Percentiles rank a stretch among this genome's conserved stretches.
phyloP scores from a whole-genome alignment of 2,888 invertebrate genomes.

The Cantharis flavilabris region DNA sequence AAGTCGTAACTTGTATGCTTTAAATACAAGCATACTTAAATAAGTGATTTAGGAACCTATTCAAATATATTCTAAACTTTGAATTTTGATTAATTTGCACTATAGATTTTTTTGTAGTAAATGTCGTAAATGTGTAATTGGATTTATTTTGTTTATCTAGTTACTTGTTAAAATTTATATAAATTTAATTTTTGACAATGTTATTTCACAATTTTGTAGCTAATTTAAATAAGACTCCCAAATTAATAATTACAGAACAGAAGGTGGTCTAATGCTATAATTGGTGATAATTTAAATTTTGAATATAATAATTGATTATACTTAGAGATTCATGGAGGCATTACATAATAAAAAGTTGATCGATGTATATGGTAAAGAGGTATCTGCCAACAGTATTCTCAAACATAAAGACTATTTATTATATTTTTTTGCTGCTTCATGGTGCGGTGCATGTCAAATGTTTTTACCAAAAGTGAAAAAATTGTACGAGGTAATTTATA shows the following conservation, averaged over 20 bases:
- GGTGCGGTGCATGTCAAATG: conserved; percentile 34
- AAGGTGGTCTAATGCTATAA: not conserved
- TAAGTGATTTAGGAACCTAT: too few species aligned
- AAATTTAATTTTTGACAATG: not conserved
- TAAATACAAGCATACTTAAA: too few species aligned
- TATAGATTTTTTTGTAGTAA: too few species aligned
- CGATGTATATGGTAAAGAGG: conserved; percentile 31
- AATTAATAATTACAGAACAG: not conserved
- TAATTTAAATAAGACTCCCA: not conserved
- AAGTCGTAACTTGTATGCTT: too few species aligned
- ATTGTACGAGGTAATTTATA: conserved; percentile 37
- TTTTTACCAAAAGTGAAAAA: conserved; percentile 39
- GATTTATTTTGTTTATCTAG: not conserved
- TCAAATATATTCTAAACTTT: too few species aligned
- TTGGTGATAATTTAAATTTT: not conserved
- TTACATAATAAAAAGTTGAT: conserved; percentile 33
- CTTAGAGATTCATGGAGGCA: conserved; percentile 31
- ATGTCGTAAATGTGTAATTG: too few species aligned
- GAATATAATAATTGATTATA: not conserved
- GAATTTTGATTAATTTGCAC: too few species aligned
- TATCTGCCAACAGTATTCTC: conserved; percentile 33
- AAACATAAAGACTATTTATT: conserved; percentile 36
- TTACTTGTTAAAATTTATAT: not conserved
- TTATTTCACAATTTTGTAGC: not conserved
- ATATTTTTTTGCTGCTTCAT: conserved; percentile 41